These are phyloP conservation scores for Etheostoma nigrum DNA, from an alignment of 2,797 vertebrate genomes.

Conservation along the genomic window DNA sequence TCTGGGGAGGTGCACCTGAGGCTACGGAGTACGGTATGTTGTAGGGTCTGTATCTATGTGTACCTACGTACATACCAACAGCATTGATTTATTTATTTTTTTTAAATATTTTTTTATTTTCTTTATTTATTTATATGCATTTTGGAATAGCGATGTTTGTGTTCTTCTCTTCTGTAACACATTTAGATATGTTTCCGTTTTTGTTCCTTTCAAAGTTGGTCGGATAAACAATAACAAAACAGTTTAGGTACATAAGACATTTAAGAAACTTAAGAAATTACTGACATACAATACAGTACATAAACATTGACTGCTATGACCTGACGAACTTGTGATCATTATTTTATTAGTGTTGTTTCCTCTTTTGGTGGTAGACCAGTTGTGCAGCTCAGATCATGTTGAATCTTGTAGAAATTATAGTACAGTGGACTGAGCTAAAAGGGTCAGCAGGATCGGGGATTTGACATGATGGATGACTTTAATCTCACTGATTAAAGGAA, in stretches of 20 bases:
- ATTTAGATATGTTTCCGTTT: background rate
- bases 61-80: no score
- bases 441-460: constrained; percentile 48
- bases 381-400: constrained; percentile 19
- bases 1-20: no score
- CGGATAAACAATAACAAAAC: background rate
- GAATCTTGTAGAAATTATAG: constrained; percentile 31
- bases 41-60: no score
- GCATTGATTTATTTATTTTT: background rate
- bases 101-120: background rate
- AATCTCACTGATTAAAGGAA: constrained; percentile 76
- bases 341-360: constrained; percentile 7
- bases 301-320: background rate
- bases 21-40: no score
- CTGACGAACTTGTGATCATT: background rate
- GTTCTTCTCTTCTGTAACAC: background rate
- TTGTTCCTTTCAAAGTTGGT: background rate
- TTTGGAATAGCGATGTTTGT: background rate
- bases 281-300: background rate
- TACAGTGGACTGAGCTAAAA: constrained; percentile 53
- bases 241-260: background rate
- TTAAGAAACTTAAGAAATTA: background rate
- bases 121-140: no score
- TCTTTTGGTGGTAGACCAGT: constrained; percentile 12
- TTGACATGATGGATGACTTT: constrained; percentile 77